phyloP scores from a whole-genome alignment of 2,113 vertebrate species.

The Dromiciops gliroides region DNA sequence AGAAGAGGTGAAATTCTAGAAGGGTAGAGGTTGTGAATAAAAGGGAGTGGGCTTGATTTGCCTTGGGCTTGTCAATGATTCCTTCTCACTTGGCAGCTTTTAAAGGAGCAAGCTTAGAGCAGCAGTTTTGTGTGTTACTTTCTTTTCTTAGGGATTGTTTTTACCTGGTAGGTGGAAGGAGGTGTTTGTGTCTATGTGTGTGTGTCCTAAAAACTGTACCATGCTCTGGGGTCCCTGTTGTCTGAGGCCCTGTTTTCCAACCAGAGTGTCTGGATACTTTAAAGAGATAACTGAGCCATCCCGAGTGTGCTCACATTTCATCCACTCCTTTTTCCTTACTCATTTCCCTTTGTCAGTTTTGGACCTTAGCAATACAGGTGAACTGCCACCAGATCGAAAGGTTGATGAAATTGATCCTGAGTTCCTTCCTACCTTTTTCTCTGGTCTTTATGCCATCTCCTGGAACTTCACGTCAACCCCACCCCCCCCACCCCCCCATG shows the following conservation, averaged over 20 bases:
- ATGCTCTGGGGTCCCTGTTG: neutral
- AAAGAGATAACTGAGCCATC: neutral
- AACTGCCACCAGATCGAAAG: neutral
- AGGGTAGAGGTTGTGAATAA: slow-evolving; percentile 49
- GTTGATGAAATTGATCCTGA: neutral
- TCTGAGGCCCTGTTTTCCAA: neutral
- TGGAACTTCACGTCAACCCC: neutral
- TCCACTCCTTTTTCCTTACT: neutral
- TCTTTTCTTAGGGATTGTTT: neutral
- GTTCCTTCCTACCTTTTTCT: neutral
- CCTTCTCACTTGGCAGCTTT: slow-evolving; percentile 34
- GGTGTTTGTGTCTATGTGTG: neutral
- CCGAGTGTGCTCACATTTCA: neutral
- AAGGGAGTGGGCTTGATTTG: slow-evolving; percentile 55
- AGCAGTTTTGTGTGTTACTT: slow-evolving; percentile 7
- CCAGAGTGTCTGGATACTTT: neutral
- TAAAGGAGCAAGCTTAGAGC: neutral
- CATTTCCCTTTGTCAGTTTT: neutral
- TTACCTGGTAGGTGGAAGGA: neutral
- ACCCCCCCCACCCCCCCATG: neutral
- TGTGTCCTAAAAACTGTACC: neutral
- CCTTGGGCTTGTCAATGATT: slow-evolving; percentile 12
- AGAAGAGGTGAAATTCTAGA: slow-evolving; percentile 72
- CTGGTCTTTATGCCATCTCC: neutral
- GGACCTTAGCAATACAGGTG: neutral